Evolutionary conservation across 2,797 vertebrate genomes (phyloP).

Genomic region (Mormyrops boulengeri): DNA sequence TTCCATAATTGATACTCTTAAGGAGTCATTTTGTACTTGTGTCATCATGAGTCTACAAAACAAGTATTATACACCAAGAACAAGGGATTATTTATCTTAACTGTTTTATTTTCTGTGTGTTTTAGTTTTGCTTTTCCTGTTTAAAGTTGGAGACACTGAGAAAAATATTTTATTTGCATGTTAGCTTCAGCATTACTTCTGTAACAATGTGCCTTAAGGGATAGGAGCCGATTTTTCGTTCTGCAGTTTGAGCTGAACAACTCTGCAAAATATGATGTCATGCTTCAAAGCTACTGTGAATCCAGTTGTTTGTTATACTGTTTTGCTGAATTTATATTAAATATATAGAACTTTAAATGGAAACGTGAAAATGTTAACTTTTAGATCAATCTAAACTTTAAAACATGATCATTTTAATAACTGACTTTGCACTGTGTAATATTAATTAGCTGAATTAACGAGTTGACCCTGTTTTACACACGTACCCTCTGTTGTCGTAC

Average conservation of each 20-base stretch:
- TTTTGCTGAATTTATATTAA: neutral
- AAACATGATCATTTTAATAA: neutral
- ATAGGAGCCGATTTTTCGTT: neutral
- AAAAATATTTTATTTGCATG: neutral
- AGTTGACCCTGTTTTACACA: neutral
- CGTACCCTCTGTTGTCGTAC: neutral
- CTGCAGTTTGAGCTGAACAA: neutral
- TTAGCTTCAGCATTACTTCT: neutral
- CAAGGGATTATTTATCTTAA: neutral
- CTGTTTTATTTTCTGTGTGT: neutral
- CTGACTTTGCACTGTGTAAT: neutral
- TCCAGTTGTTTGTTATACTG: conserved; percentile 19
- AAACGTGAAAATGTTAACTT: neutral
- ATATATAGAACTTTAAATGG: neutral
- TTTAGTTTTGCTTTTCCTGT: neutral
- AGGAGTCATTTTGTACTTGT: neutral
- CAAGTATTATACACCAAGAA: neutral
- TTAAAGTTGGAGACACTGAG: neutral
- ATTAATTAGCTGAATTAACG: neutral
- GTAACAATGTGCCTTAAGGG: neutral
- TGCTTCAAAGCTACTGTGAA: conserved; percentile 28
- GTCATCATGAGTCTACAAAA: neutral
- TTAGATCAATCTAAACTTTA: neutral
- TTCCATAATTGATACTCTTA: neutral
- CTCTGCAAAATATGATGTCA: conserved; percentile 32